These are phyloP conservation scores for Manis pentadactyla DNA, from an alignment of 2,797 vertebrate genomes.

Conservation along the genomic window DNA sequence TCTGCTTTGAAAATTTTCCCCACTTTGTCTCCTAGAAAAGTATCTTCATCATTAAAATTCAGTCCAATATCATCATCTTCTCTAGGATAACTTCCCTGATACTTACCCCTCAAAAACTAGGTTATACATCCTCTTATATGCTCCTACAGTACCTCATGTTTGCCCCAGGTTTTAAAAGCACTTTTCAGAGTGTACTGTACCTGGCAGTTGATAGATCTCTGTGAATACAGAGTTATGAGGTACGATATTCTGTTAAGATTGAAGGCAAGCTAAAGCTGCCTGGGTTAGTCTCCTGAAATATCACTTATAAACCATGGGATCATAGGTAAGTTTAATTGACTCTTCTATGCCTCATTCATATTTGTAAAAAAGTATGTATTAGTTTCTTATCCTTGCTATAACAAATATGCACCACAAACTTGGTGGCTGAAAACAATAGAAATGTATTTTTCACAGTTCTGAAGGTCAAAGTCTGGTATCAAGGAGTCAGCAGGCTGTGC, in stretches of 20 bases:
- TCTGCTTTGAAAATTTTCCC: background rate
- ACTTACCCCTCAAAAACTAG: background rate
- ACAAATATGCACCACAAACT: background rate
- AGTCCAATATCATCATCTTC: background rate
- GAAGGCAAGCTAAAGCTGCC: constrained; percentile 3
- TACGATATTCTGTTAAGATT: background rate
- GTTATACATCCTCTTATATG: background rate
- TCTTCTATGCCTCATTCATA: background rate
- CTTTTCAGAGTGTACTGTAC: background rate
- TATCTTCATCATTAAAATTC: background rate
- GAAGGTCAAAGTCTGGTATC: background rate
- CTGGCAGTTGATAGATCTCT: background rate
- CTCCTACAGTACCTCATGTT: background rate
- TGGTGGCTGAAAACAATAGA: background rate
- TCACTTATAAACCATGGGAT: background rate
- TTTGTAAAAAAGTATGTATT: background rate
- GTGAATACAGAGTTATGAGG: background rate
- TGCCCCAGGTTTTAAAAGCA: background rate
- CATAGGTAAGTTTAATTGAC: background rate
- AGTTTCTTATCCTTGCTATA: background rate
- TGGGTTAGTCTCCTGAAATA: background rate
- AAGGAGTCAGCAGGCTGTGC: background rate
- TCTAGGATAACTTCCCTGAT: background rate
- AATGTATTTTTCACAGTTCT: background rate
- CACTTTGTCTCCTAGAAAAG: background rate